Evolutionary conservation across 2,113 vertebrate species (phyloP), one percentile per base, ranked within the genome.

Genomic region (Nettapus auritus): DNA sequence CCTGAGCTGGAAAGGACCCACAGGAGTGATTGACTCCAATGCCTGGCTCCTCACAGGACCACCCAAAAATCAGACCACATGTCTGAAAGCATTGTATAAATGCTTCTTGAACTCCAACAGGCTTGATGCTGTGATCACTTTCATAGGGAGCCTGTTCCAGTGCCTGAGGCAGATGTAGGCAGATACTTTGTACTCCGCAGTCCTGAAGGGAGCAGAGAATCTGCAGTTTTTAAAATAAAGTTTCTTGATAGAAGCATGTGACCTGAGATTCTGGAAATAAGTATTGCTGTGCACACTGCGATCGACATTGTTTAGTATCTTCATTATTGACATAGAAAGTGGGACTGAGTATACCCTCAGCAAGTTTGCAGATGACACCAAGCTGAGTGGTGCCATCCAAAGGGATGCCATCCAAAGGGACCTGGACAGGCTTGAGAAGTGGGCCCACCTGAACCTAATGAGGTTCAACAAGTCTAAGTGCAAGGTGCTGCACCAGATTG

Each of bases 241-340:
- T 44, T 82, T 66, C 3, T 66, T 50, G 59, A 82, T 31, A 42
- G 20, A n/a, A 78, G 3, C 28, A n/a, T 18, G 12, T 56, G 8
- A 52, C 11, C 55, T 68, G 8, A 20, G 10, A 36, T 29, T 55
- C 55, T 18, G 10, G 81, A 73, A 63, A 13, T 26, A 52, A 71
- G 22, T 21, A 59, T 18, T 79, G 22, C 19, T 3, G 0, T 20
- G 26, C 8, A 46, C 2, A 0, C 6, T 59, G 53, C 9, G 33
- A 36, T 48, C 11, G 29, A 44, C 10, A 34, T 34, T 52, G 50
- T 52, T 52, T 48, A 48, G 11, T 48, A 48, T 48, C 46, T 48
- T 48, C 26, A 52, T 52, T 13, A 52, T 13, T 52, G 50, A 52
- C 50, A 52, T 25, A 52, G 50, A 25, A 23, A 52, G 50, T 52